Evolutionary conservation across 2,113 vertebrate genomes (phyloP).

Genomic region (Myrmecophaga tridactyla): DNA sequence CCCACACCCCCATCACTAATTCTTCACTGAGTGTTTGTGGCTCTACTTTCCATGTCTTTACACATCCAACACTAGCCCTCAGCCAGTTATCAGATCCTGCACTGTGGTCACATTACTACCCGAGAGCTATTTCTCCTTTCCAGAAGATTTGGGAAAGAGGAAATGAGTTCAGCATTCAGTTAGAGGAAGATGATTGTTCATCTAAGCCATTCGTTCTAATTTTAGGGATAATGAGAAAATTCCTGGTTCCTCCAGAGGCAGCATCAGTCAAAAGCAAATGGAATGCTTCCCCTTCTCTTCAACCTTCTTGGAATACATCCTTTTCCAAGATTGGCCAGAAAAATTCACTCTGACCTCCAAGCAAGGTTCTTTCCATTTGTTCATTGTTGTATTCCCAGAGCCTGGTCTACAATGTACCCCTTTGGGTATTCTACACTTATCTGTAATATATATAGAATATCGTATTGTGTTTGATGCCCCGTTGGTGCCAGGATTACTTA

Average conservation of each 20-base stretch:
- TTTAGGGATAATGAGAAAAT: not conserved
- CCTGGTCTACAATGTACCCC: not conserved
- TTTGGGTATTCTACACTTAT: not conserved
- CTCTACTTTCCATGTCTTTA: not conserved
- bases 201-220: not conserved
- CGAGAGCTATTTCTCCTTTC: not conserved
- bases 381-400: not conserved
- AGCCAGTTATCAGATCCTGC: not conserved
- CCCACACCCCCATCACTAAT: too few relatives aligned
- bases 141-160: not conserved
- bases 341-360: not conserved
- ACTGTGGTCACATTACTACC: not conserved
- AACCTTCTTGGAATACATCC: not conserved
- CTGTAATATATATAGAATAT: too few relatives aligned
- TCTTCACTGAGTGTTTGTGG: not conserved
- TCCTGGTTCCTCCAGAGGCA: not conserved
- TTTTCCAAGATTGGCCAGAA: not conserved
- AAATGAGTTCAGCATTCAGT: not conserved
- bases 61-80: not conserved
- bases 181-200: not conserved
- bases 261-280: not conserved
- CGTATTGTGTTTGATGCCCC: not conserved
- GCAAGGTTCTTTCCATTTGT: not conserved
- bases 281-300: not conserved
- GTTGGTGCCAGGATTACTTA: not conserved